These are phyloP conservation scores for Formica aserva DNA, from an alignment of 2,888 invertebrate species.

Conservation along the genomic window DNA sequence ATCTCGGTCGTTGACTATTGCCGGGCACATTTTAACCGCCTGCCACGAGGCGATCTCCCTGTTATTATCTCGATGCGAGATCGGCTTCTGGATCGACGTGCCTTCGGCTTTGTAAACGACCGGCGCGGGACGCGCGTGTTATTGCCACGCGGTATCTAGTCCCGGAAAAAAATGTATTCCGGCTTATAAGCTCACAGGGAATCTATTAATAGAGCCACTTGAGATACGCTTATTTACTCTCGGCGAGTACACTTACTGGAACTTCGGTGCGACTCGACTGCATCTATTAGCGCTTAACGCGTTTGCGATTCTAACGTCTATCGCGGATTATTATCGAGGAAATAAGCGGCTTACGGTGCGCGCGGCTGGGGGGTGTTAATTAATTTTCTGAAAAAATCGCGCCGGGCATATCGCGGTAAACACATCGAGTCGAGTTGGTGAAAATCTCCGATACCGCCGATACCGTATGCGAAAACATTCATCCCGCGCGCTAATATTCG, in stretches of 20 bases:
- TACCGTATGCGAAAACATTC: constrained; percentile 46
- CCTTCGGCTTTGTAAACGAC: constrained; percentile 60
- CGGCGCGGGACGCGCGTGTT: constrained; percentile 56
- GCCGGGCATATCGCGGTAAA: constrained; percentile 54
- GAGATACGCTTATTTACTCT: constrained; percentile 75
- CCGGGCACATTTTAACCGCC: constrained; percentile 40
- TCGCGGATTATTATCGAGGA: constrained; percentile 59
- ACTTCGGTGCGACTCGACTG: constrained; percentile 59
- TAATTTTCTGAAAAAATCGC: constrained; percentile 64
- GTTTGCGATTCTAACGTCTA: constrained; percentile 44
- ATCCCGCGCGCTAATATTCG: constrained; percentile 19
- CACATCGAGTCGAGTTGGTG: constrained; percentile 62
- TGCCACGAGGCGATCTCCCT: constrained; percentile 66
- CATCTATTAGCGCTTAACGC: constrained; percentile 70
- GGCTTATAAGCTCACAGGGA: constrained; percentile 74
- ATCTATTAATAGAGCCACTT: constrained; percentile 79
- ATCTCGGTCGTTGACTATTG: constrained; percentile 65
- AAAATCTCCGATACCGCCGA: constrained; percentile 24
- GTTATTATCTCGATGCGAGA: constrained; percentile 71
- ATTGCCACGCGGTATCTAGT: constrained; percentile 70
- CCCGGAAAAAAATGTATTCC: constrained; percentile 69
- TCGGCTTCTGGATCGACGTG: constrained; percentile 74
- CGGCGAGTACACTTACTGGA: constrained; percentile 59
- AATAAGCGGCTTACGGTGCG: constrained; percentile 66
- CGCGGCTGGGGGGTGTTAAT: constrained; percentile 67